These are phyloP conservation scores for Oryzias curvinotus DNA, from an alignment of 2,113 vertebrate species.

Conservation along the genomic window DNA sequence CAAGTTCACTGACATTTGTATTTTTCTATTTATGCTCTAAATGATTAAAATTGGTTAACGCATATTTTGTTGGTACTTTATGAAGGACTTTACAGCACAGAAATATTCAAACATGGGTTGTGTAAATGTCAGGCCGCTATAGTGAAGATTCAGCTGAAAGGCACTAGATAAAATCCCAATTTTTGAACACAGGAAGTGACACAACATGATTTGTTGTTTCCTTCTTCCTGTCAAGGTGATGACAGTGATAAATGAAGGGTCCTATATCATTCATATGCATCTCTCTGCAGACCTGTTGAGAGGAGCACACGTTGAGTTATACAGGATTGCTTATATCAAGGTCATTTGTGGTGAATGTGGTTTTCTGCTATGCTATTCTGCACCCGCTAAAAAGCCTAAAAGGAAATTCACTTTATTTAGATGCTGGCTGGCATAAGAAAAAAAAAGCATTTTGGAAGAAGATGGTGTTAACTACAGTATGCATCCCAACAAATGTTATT, in stretches of 20 bases:
- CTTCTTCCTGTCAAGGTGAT: conserved; percentile 54
- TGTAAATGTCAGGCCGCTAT: background rate
- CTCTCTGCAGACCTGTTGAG: conserved; percentile 41
- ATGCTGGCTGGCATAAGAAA: background rate
- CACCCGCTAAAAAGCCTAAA: conserved; percentile 8
- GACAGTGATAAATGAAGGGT: conserved; percentile 63
- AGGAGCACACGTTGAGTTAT: conserved; percentile 46
- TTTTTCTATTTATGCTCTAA: conserved; percentile 2
- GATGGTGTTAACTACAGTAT: background rate
- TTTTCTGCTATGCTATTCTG: conserved; percentile 15
- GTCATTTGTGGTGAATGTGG: conserved; percentile 42
- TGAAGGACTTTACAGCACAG: background rate
- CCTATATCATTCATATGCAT: conserved; percentile 62
- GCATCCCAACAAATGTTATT: too few relatives aligned
- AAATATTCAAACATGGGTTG: conserved; percentile 1
- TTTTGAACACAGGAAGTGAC: conserved; percentile 59
- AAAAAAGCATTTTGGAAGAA: background rate
- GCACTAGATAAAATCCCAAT: conserved; percentile 39
- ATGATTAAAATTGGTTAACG: background rate
- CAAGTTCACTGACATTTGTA: background rate
- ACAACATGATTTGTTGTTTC: conserved; percentile 49
- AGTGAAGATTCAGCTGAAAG: conserved; percentile 36
- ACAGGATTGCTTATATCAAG: conserved; percentile 56
- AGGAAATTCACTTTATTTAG: background rate
- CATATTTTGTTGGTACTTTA: background rate